Percentiles rank a stretch among this genome's conserved stretches.
These are phyloP conservation scores for Actinostola sp. DNA, from an alignment of 92 coral and sea anemone genomes.

Conservation along the genomic window DNA sequence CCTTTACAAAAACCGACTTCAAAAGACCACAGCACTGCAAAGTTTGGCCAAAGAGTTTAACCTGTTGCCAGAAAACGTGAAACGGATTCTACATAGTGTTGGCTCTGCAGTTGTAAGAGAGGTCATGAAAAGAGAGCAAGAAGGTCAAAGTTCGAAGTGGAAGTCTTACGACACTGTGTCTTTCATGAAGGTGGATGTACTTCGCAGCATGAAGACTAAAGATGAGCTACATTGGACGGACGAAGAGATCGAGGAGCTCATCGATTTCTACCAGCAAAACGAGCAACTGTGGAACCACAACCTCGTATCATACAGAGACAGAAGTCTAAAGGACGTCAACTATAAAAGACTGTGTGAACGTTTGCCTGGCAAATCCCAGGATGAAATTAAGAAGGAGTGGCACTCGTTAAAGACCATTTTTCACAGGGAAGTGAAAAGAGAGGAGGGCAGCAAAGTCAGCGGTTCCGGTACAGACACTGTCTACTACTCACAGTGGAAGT, in stretches of 20 bases:
- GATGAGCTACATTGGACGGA: too few relatives aligned
- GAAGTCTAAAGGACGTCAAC: conserved; percentile 37
- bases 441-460: conserved; percentile 52
- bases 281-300: conserved; percentile 64
- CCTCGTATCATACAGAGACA: conserved; percentile 38
- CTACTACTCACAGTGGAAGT: conserved; percentile 26
- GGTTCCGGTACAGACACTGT: conserved; percentile 45
- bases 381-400: conserved; percentile 54
- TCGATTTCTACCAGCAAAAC: conserved; percentile 47
- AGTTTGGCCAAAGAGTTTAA: too few relatives aligned
- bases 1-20: too few relatives aligned
- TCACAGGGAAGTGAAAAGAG: conserved; percentile 26
- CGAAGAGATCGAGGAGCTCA: conserved; percentile 48
- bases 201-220: too few relatives aligned
- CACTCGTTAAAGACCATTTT: conserved; percentile 34
- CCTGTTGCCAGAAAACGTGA: too few relatives aligned
- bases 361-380: conserved; percentile 36
- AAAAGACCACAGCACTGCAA: too few relatives aligned
- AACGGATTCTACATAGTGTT: too few relatives aligned
- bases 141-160: too few relatives aligned
- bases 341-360: conserved; percentile 17
- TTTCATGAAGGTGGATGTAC: too few relatives aligned
- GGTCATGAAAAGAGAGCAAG: too few relatives aligned
- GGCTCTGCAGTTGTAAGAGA: too few relatives aligned
- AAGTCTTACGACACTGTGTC: too few relatives aligned